Conservation (phyloP, 2,113 vertebrate species). For the Equus przewalskii region DNA sequence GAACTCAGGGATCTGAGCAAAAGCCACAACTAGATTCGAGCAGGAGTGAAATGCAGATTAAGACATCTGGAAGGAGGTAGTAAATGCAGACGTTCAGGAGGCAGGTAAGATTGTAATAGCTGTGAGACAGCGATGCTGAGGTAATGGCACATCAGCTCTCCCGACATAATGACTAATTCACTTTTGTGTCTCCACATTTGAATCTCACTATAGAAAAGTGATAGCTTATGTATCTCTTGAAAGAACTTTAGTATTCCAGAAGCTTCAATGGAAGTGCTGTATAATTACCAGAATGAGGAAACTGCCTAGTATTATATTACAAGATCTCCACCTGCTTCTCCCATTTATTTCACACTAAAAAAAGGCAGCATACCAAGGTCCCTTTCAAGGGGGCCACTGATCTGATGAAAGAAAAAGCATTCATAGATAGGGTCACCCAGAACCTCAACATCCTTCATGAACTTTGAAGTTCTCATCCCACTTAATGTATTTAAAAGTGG, state of each 20-base stretch:
- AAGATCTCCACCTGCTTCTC: conserved; percentile 52
- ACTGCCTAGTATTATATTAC: not conserved
- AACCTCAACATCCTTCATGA: not conserved
- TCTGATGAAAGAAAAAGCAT: not conserved
- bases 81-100: conserved; percentile 65
- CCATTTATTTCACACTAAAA: conserved; percentile 28
- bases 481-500: not conserved
- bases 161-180: conserved; percentile 57
- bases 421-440: not conserved
- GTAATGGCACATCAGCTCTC: conserved; percentile 49
- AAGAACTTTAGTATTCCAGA: conserved; percentile 62
- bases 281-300: conserved; percentile 63
- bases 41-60: conserved; percentile 72
- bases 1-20: conserved; percentile 58
- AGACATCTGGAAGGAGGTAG: conserved; percentile 76
- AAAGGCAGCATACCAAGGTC: not conserved
- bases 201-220: conserved; percentile 40
- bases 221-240: conserved; percentile 60
- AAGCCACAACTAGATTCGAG: conserved; percentile 48
- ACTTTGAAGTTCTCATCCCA: not conserved
- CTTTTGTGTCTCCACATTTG: conserved; percentile 63
- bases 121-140: not conserved
- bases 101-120: conserved; percentile 57
- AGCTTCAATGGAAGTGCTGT: conserved; percentile 32
- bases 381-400: not conserved